Percentiles rank a stretch among this genome's conserved stretches.
phyloP scores from a whole-genome alignment of 37 sponge, comb jelly and placozoan species.

The Halichondria panicea region DNA sequence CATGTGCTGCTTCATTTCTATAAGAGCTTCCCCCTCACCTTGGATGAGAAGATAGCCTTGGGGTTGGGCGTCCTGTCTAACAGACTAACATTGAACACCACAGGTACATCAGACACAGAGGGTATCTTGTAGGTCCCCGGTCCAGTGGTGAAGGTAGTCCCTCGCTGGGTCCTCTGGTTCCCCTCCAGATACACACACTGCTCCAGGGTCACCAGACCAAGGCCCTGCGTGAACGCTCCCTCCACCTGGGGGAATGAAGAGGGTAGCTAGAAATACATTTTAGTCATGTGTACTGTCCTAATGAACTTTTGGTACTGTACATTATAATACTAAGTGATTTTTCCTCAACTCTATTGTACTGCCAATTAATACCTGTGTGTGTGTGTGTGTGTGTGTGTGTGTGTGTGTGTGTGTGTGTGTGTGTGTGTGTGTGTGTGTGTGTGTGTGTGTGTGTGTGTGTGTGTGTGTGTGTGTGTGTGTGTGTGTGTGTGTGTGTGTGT shows the following conservation, averaged over 20 bases:
- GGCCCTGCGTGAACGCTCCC: slow-evolving; percentile 85
- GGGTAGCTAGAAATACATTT: too few species aligned
- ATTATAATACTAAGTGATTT: not conserved
- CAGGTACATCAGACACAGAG: slow-evolving; percentile 63
- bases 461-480: too few species aligned
- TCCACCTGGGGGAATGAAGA: slow-evolving; percentile 47
- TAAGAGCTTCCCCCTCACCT: too few species aligned
- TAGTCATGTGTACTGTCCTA: too few species aligned
- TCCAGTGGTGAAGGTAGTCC: slow-evolving; percentile 62
- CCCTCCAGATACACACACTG: slow-evolving; percentile 72
- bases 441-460: too few species aligned
- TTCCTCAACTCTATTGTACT: too few species aligned
- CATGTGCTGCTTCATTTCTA: too few species aligned
- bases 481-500: too few species aligned
- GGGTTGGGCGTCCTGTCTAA: slow-evolving; percentile 66
- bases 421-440: too few species aligned
- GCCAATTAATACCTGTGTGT: too few species aligned
- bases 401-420: too few species aligned
- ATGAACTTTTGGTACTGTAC: not conserved
- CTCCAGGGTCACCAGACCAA: slow-evolving; percentile 72
- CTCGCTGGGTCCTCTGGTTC: slow-evolving; percentile 25
- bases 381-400: too few species aligned
- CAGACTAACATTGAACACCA: slow-evolving; percentile 74
- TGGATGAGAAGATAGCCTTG: slow-evolving; percentile 78
- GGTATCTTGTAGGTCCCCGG: slow-evolving; percentile 90